Evolutionary conservation across 2,797 vertebrate species (phyloP).

Genomic region (Cetoscarus ocellatus): DNA sequence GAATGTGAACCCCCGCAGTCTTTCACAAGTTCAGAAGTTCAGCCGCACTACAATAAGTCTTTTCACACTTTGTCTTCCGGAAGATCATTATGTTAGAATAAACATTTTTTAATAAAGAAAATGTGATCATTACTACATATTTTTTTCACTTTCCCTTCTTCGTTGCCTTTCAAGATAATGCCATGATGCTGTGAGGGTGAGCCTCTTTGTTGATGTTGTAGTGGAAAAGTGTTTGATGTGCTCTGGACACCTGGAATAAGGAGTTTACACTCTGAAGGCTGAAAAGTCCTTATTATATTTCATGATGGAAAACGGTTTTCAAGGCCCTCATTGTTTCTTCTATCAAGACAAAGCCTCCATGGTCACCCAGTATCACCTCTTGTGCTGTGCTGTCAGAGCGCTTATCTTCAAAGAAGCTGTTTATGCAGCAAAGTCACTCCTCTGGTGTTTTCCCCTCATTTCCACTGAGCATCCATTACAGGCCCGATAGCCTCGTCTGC

Average conservation of each 20-base stretch:
- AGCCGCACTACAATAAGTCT: slow-evolving; percentile 10
- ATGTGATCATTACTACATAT: too few relatives aligned
- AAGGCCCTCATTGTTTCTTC: slow-evolving; percentile 20
- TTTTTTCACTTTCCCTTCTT: too few relatives aligned
- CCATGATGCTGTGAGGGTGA: too few relatives aligned
- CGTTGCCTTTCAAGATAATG: too few relatives aligned
- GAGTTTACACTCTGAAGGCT: too few relatives aligned
- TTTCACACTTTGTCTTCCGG: slow-evolving; percentile 1
- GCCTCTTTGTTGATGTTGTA: too few relatives aligned
- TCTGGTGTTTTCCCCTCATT: slow-evolving; percentile 68
- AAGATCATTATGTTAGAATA: slow-evolving; percentile 40
- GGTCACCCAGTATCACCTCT: slow-evolving; percentile 19
- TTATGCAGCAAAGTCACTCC: slow-evolving; percentile 51
- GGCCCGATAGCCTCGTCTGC: slow-evolving; percentile 68
- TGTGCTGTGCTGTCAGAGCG: slow-evolving; percentile 21
- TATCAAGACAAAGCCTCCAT: neutral
- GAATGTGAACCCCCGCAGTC: neutral
- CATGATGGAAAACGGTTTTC: neutral
- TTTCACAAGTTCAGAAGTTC: slow-evolving; percentile 43
- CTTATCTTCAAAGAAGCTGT: slow-evolving; percentile 57
- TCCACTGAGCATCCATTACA: slow-evolving; percentile 64
- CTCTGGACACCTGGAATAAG: too few relatives aligned
- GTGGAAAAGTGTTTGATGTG: too few relatives aligned
- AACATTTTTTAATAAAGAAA: too few relatives aligned
- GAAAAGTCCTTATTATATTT: too few relatives aligned